Evolutionary conservation across 2,797 vertebrate genomes (phyloP), one percentile per base, ranked within the genome.

Genomic region (Protonibea diacanthus): DNA sequence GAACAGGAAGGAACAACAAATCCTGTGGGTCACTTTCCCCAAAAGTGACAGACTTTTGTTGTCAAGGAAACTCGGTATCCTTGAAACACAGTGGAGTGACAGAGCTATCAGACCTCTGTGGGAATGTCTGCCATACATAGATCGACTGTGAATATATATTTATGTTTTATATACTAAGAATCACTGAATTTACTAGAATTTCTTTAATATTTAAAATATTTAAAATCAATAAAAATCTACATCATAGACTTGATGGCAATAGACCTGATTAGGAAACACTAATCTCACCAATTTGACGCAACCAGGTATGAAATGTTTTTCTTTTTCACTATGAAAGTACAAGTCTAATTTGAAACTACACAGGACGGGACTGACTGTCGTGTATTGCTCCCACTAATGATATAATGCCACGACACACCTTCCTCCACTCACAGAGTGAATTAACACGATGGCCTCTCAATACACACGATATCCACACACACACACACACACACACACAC

Each of bases 351-450:
- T 61, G 61, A 82, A 82, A 71, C 14, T 5, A 53, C 48, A 64
- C n/a, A 29, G 76, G 76, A 87, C 14, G 8, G 62, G 27, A 76
- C 58, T 44, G 78, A 72, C 75, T 71, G 49, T 18, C n/a, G 56
- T 11, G 33, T 33, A 21, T 27, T 27, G 55, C 44, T 57, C 15
- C 71, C 49, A 44, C 3, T 33, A 56, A 60, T 7, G 55, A 78
- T 53, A 71, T 45, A 45, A 61, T 44, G 25, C 64, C 61, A 53
- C 38, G 27, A 18, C 27, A 53, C 38, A 65, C 27, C 14, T 51
- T 33, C 59, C 59, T 80, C 73, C 91, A 93, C 90, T 93, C 91
- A 88, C 86, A 92, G 91, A 92, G 88, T 88, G 92, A 86, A 91
- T 87, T 74, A 76, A 81, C 23, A 61, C 8, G 4, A 80, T 42